Evolutionary conservation across 1,140 invertebrate genomes (phyloP).

Genomic region (Pseudobourletiella spinata): DNA sequence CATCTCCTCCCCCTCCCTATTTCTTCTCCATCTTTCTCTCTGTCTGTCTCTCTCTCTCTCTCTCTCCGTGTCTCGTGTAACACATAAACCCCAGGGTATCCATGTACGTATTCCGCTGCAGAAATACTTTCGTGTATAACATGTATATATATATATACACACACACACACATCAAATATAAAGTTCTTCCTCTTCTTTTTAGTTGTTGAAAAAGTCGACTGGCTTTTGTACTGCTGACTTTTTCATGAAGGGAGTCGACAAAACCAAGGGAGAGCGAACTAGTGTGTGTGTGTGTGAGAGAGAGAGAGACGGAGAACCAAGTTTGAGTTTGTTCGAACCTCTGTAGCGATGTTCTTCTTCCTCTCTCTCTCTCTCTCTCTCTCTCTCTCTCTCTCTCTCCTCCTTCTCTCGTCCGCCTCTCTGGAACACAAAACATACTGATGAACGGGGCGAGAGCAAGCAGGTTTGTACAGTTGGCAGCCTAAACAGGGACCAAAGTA

Average conservation of each 20-base stretch:
- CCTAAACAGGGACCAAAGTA: not conserved
- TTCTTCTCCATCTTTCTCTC: too few relatives aligned
- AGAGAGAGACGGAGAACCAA: not conserved
- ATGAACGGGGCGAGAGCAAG: constrained; percentile 4
- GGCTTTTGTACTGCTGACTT: constrained; percentile 7
- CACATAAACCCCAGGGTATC: too few relatives aligned
- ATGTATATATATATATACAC: too few relatives aligned
- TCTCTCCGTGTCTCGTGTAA: too few relatives aligned
- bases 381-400: not conserved
- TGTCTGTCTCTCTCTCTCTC: too few relatives aligned
- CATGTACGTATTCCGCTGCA: too few relatives aligned
- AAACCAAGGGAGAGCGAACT: not conserved
- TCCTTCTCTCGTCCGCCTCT: not conserved
- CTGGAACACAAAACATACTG: constrained; percentile 1
- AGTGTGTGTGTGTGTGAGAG: not conserved
- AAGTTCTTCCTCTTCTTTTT: constrained; percentile 5
- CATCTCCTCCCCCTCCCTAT: too few relatives aligned
- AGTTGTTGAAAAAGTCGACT: constrained; percentile 3
- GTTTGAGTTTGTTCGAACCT: not conserved
- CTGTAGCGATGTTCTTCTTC: not conserved
- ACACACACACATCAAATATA: not conserved
- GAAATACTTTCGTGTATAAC: too few relatives aligned
- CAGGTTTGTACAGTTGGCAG: not conserved
- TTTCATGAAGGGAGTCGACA: constrained; percentile 4
- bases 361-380: not conserved